Percentiles rank a stretch among this genome's conserved stretches.
phyloP scores from a whole-genome alignment of 2,797 vertebrate genomes.

The Helicolenus hilgendorfi region DNA sequence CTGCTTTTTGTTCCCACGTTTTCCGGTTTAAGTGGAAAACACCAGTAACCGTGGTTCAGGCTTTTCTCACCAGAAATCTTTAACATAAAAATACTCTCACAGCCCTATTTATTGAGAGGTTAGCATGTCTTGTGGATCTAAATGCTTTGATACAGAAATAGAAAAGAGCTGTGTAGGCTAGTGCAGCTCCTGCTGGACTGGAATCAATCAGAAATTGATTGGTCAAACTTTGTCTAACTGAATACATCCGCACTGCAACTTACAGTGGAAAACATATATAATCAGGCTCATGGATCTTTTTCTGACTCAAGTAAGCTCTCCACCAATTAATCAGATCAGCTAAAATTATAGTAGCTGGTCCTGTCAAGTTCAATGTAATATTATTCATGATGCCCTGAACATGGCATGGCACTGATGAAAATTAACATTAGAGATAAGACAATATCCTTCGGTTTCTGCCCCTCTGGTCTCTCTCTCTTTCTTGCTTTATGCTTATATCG shows the following conservation, averaged over 20 bases:
- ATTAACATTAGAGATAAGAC: slow-evolving; percentile 19
- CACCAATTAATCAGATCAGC: slow-evolving; percentile 49
- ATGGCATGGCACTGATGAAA: slow-evolving; percentile 13
- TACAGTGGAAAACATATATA: background rate
- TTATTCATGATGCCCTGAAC: slow-evolving; percentile 42
- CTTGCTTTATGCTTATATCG: background rate
- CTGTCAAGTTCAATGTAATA: slow-evolving; percentile 19
- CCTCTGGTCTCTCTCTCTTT: background rate
- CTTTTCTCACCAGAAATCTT: background rate
- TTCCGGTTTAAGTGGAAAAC: background rate
- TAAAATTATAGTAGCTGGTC: slow-evolving; percentile 18
- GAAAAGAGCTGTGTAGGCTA: background rate
- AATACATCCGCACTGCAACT: background rate
- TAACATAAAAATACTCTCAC: background rate
- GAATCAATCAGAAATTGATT: background rate
- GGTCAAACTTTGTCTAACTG: background rate
- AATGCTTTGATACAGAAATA: background rate
- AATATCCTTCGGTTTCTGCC: background rate
- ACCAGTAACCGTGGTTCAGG: background rate
- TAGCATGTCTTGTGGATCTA: background rate
- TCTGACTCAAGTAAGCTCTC: slow-evolving; percentile 18
- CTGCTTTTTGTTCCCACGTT: background rate
- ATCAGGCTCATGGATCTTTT: background rate
- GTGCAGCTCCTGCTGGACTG: background rate
- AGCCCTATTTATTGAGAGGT: background rate